Evolutionary conservation across 2,797 vertebrate genomes (phyloP), one percentile per base, ranked within the genome.

Genomic region (Pseudochaenichthys georgianus): DNA sequence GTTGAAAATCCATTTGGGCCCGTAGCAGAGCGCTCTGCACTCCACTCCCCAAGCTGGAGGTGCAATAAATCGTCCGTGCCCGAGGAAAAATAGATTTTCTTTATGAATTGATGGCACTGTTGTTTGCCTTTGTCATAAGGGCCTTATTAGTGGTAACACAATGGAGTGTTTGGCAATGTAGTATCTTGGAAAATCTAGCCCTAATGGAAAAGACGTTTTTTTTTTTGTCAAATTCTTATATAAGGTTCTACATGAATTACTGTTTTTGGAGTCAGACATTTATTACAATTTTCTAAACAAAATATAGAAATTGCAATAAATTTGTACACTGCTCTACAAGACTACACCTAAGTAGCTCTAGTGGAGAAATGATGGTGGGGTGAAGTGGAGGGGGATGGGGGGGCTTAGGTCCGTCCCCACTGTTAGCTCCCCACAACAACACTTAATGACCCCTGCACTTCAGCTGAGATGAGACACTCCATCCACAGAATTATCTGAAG

Each of bases 1-100:
- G 96, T 96, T 98, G 96, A 97, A 97, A 97, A 97, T 98, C 97
- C 96, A 98, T 98, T 98, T 98, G 96, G 96, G 94, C 96, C 96
- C 87, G 94, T 96, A 96, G 95, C 95, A 96, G 95, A 96, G 92
- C 85, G 87, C 92, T 89, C 84, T 89, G 84, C 85, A 78, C 95
- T 93, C 93, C 89, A 86, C 91, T 91, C n/a, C 89, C 82, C 80
- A 84, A 88, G 74, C 95, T 94, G 91, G 91, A 96, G 96, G 95
- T 95, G 96, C 93, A 94, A 94, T 96, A 96, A 97, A 97, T 95
- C 90, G 89, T 92, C 88, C 88, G 90, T 69, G 70, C 84, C 78
- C 59, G 71, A 84, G 82, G 85, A 90, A 90, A 93, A 89, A 92
- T 90, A 91, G 70, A 82, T 91, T 89, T 87, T 87, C 92, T 90